Conservation (phyloP, 2,113 vertebrate species). For the Toxotes chatareus region DNA sequence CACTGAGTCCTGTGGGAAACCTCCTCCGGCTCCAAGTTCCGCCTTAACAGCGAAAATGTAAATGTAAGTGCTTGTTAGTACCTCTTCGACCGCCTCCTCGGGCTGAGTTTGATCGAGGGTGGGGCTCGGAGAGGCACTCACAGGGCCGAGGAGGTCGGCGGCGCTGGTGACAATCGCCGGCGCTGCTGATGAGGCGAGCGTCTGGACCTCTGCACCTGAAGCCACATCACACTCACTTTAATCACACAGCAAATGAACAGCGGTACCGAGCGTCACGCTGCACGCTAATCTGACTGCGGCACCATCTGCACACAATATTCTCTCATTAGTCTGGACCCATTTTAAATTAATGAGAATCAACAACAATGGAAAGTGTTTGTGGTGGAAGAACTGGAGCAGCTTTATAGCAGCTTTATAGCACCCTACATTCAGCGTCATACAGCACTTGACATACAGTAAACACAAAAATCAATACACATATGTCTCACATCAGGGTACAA, state of each 20-base stretch:
- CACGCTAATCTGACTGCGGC: no score
- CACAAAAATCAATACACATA: not conserved
- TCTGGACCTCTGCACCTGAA: slow-evolving; percentile 32
- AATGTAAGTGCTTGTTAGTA: slow-evolving; percentile 52
- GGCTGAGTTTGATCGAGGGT: slow-evolving; percentile 72
- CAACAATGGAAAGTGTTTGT: no score
- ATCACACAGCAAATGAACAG: not conserved
- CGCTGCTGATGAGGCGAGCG: not conserved
- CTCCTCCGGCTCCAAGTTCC: not conserved
- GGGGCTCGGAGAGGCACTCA: slow-evolving; percentile 66
- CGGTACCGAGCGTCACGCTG: no score
- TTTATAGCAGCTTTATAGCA: no score
- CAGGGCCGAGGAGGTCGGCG: not conserved
- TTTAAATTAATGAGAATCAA: no score
- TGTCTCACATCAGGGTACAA: not conserved
- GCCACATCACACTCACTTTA: not conserved
- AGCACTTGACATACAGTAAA: not conserved
- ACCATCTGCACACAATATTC: no score
- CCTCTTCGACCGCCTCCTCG: slow-evolving; percentile 67
- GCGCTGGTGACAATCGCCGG: not conserved
- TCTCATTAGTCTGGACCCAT: no score
- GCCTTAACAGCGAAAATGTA: no score
- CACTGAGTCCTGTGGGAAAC: not conserved
- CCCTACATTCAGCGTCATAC: no score
- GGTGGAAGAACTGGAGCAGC: no score